phyloP scores from a whole-genome alignment of 1,140 invertebrate species.

The Eulimnadia texana region DNA sequence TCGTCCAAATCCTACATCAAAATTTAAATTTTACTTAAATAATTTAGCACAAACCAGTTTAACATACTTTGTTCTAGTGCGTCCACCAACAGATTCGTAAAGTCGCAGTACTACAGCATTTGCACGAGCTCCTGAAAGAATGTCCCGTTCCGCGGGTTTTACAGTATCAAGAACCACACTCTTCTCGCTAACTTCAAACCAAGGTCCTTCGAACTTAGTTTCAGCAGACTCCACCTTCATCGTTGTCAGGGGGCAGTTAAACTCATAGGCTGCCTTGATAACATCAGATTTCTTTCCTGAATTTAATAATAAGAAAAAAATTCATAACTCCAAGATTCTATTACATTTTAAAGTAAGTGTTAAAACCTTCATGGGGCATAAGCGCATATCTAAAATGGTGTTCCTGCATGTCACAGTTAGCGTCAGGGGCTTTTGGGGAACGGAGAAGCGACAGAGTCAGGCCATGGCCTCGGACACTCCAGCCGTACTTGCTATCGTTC shows the following conservation, averaged over 20 bases:
- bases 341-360: background rate
- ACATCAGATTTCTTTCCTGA: constrained; percentile 1
- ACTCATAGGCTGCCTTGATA: constrained; percentile 16
- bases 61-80: constrained; percentile 19
- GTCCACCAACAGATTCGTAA: constrained; percentile 30
- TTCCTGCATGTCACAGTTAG: constrained; percentile 34
- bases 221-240: background rate
- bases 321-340: constrained; percentile 2
- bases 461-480: constrained; percentile 30
- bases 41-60: background rate
- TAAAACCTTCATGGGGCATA: constrained; percentile 35
- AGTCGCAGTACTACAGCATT: constrained; percentile 25
- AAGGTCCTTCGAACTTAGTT: background rate
- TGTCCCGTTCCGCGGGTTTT: constrained; percentile 24
- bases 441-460: constrained; percentile 34
- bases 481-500: constrained; percentile 40
- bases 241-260: constrained; percentile 17
- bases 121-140: constrained; percentile 9
- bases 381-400: constrained; percentile 37
- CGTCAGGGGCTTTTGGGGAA: constrained; percentile 36
- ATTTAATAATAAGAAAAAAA: background rate
- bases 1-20: constrained; percentile 19
- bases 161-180: constrained; percentile 30
- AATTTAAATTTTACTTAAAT: background rate
- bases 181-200: constrained; percentile 17